phyloP scores from a whole-genome alignment of 2,113 vertebrate species.

The Aegithalos caudatus region DNA sequence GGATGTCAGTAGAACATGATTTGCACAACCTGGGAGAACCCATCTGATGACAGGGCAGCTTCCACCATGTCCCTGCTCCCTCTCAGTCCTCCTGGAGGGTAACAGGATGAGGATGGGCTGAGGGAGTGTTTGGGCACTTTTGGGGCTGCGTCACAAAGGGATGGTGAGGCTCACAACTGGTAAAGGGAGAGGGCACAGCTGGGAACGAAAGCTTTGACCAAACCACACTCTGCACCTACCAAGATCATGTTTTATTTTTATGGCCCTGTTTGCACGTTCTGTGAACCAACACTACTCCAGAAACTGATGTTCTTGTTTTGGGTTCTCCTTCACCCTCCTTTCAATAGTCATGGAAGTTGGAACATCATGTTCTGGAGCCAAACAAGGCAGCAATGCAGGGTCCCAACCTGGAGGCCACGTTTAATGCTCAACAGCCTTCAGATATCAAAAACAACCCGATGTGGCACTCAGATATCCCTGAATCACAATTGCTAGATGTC shows the following conservation, averaged over 20 bases:
- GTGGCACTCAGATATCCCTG: background rate
- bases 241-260: background rate
- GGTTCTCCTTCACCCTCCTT: background rate
- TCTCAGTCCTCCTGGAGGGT: background rate
- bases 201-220: background rate
- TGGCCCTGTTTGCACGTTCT: background rate
- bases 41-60: background rate
- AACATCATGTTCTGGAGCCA: background rate
- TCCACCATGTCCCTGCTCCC: background rate
- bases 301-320: background rate
- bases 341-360: background rate
- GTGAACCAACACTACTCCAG: background rate
- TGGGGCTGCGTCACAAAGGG: background rate
- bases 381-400: background rate
- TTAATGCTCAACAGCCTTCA: background rate
- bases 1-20: background rate
- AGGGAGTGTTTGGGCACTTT: background rate
- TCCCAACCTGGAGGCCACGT: background rate
- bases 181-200: background rate
- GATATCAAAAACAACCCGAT: background rate
- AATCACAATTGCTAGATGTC: background rate
- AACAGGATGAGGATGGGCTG: background rate
- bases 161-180: background rate
- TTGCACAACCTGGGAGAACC: background rate
- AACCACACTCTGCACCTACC: background rate